A percentile compares a stretch with the other conserved stretches of the same genome.
Evolutionary conservation across 2,113 vertebrate genomes (phyloP).

Genomic region (Zosterops lateralis): DNA sequence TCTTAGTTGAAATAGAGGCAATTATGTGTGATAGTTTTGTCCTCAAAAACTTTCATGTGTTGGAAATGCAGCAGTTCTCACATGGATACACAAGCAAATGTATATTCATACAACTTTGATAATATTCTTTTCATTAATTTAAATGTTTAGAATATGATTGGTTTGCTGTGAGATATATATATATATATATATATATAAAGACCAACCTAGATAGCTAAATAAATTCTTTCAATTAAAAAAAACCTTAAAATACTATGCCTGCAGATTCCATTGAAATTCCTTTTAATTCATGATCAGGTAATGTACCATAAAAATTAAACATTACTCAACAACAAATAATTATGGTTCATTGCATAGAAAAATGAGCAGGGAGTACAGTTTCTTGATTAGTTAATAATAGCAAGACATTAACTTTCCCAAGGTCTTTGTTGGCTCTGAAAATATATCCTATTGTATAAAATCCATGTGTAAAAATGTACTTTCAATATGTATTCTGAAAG

Average conservation of each 20-base stretch:
- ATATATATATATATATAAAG: too few relatives aligned
- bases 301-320: conserved; percentile 64
- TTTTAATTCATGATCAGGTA: conserved; percentile 58
- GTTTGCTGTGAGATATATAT: neutral
- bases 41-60: neutral
- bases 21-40: neutral
- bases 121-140: neutral
- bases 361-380: conserved; percentile 36
- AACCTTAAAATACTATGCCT: neutral
- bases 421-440: conserved; percentile 63
- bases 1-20: neutral
- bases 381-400: conserved; percentile 64
- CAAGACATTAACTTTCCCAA: conserved; percentile 69
- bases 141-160: neutral
- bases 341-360: conserved; percentile 48
- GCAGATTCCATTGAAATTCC: conserved; percentile 23
- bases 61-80: neutral
- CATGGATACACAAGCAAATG: neutral
- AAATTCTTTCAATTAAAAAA: conserved; percentile 10
- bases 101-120: neutral
- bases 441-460: conserved; percentile 31
- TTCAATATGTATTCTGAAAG: conserved; percentile 51
- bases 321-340: conserved; percentile 57
- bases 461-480: conserved; percentile 40
- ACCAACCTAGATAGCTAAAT: neutral